Evolutionary conservation across 2,113 vertebrate genomes (phyloP), one percentile per base, ranked within the genome.

Genomic region (Pseudorasbora parva): DNA sequence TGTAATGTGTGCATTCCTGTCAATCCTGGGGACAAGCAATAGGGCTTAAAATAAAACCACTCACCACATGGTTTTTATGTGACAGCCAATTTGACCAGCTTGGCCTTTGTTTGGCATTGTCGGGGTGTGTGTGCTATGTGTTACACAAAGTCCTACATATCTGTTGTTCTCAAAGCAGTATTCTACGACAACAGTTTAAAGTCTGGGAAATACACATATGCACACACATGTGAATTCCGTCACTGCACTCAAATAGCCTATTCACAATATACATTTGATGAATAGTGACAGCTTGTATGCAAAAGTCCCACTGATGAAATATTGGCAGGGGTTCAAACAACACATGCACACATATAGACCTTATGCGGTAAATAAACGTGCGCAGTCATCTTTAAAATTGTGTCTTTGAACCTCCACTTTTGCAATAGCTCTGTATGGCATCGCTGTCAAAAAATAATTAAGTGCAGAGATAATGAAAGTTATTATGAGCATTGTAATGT

Each of bases 1-100:
- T 69, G 78, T 81, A 41, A 68, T 56, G 17, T 81, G 78, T 81
- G 78, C 64, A 69, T 54, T 69, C 30, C 64, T 81, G 60, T 69
- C 64, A 37, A n/a, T 69, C 62, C 64, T 6, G 0, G 9, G 7
- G 47, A 15, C 62, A 56, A 41, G 64, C 64, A 69, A 68, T 54
- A 49, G 27, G 64, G 27, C 78, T 54, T 41, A 69, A 80, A 51
- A 68, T 80, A 80, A 68, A 69, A 81, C 19, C 27, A 37, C 62
- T 54, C 25, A 51, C 78, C 30, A 21, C 27, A 54, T 11, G 6
- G 5, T 47, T 47, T 51, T 81, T 64, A 25, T 80, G 23, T 54
- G 47, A 69, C 64, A 56, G 49, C 3, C 60, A 56, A 37, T 81
- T 69, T 66, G 17, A 49, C 19, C 78, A 17, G 19, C 59, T 49